A percentile compares a stretch with the other conserved stretches of the same genome.
Evolutionary conservation across 2,888 invertebrate genomes (phyloP).

Genomic region (Drosophila nr. perissopoda): DNA sequence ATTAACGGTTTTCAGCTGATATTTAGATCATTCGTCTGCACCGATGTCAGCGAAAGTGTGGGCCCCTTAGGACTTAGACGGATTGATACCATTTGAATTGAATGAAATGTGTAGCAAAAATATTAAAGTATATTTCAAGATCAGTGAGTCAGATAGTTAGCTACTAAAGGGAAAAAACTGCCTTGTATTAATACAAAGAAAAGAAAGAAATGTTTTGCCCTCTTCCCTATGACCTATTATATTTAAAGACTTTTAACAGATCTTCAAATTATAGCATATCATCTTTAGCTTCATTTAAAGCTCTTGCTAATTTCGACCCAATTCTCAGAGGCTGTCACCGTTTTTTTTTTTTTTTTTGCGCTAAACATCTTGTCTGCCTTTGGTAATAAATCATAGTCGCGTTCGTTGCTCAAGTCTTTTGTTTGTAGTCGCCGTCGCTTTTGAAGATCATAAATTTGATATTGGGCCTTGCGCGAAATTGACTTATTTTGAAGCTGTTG

Average conservation of each 20-base stretch:
- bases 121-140: not conserved
- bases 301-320: slow-evolving; percentile 72
- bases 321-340: slow-evolving; percentile 66
- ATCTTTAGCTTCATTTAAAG: slow-evolving; percentile 33
- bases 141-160: not conserved
- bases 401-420: slow-evolving; percentile 54
- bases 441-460: slow-evolving; percentile 71
- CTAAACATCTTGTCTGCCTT: slow-evolving; percentile 41
- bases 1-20: slow-evolving; percentile 43
- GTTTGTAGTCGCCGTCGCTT: slow-evolving; percentile 30
- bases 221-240: not conserved
- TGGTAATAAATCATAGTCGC: slow-evolving; percentile 65
- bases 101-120: not conserved
- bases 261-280: slow-evolving; percentile 31
- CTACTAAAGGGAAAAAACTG: not conserved
- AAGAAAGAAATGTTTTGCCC: not conserved
- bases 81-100: slow-evolving; percentile 7
- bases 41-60: slow-evolving; percentile 65
- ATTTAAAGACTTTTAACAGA: slow-evolving; percentile 3
- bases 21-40: slow-evolving; percentile 40
- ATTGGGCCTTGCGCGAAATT: slow-evolving; percentile 44
- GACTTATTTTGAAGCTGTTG: slow-evolving; percentile 27
- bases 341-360: slow-evolving; percentile 16
- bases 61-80: slow-evolving; percentile 1
- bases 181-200: too few relatives aligned